Percentiles rank a stretch among this genome's conserved stretches.
Conservation (phyloP, 2,113 vertebrate species). For the Sorex fumeus region DNA sequence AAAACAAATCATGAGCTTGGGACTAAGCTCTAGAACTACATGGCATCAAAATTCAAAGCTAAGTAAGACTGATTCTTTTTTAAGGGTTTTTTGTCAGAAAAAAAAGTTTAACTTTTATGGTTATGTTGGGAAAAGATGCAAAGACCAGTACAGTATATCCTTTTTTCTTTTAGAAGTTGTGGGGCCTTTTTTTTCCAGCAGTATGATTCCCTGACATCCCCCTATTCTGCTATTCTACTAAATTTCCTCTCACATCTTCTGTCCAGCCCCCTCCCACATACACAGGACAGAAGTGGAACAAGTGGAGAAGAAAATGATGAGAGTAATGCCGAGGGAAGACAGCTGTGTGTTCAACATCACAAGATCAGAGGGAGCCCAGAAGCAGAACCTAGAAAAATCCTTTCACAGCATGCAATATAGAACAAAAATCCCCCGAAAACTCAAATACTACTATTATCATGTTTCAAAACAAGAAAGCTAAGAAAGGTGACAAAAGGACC, state of each 20-base stretch:
- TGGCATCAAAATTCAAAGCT: slow-evolving; percentile 68
- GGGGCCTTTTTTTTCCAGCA: slow-evolving; percentile 75
- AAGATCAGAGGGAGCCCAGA: slow-evolving; percentile 88
- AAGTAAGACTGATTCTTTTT: slow-evolving; percentile 63
- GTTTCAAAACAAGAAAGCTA: slow-evolving; percentile 87
- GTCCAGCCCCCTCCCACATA: slow-evolving; percentile 73
- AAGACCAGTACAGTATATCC: slow-evolving; percentile 75
- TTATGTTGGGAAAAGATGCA: slow-evolving; percentile 78
- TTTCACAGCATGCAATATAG: slow-evolving; percentile 84
- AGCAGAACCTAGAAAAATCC: slow-evolving; percentile 87
- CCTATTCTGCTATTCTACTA: slow-evolving; percentile 82
- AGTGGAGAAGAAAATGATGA: slow-evolving; percentile 87
- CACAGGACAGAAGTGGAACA: slow-evolving; percentile 84
- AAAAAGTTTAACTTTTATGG: slow-evolving; percentile 79
- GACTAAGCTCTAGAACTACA: slow-evolving; percentile 28
- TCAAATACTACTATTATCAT: slow-evolving; percentile 84
- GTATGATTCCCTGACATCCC: slow-evolving; percentile 81
- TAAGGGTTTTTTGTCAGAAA: slow-evolving; percentile 60
- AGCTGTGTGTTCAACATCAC: slow-evolving; percentile 82
- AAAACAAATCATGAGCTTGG: slow-evolving; percentile 73
- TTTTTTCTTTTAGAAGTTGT: slow-evolving; percentile 82
- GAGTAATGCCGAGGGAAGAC: slow-evolving; percentile 85
- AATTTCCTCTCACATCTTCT: slow-evolving; percentile 80
- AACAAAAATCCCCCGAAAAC: slow-evolving; percentile 87
- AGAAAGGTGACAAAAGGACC: slow-evolving; percentile 83